Base-by-base conservation (phyloP, 2,797 vertebrate genomes). In the Malurus leucopterus region DNA sequence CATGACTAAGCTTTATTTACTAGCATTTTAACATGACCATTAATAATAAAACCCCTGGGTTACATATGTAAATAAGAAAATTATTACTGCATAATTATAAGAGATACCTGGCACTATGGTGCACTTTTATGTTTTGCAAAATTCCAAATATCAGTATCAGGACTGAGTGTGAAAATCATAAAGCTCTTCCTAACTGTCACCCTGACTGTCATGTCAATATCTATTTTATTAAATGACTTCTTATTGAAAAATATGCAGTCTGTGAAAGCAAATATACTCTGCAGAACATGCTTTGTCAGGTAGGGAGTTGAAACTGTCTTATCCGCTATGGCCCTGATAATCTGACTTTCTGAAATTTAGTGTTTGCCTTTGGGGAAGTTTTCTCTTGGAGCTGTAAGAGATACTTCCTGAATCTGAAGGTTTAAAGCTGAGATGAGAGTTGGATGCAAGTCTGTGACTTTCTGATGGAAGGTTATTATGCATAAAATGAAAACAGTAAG, bases 101-200 rank as follows among this genome's bases (percentile, higher is more conserved):
- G 65, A 63, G 59, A 15, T 0, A 0, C 14, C n/a, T 77, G 68
- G 40, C 11, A 23, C 0, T 0, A 58, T 30, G 15, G 21, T 61
- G 21, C 8, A 23, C 4, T 50, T 92, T 24, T 62, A 24, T 14
- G 3, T 50, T 18, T 32, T 64, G 4, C 7, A 41, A 74, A 79
- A 34, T 70, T 79, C 22, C 17, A 18, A 30, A 22, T 58, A 68
- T 34, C 68, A 36, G 24, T 54, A 65, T 57, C 1, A 6, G 32
- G 50, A 54, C 19, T 27, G 9, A 9, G 2, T 62, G 11, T 57
- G 32, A 21, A 44, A 30, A 18, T 50, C 1, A 2, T 43, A 73
- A 76, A 67, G 30, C 14, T 74, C 41, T 84, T 75, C 26, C 14
- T 58, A 55, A 22, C 18, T 27, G 7, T 65, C 27, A 55, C 9